phyloP scores from a whole-genome alignment of 2,797 vertebrate species.

The Odontamblyopus rebecca region DNA sequence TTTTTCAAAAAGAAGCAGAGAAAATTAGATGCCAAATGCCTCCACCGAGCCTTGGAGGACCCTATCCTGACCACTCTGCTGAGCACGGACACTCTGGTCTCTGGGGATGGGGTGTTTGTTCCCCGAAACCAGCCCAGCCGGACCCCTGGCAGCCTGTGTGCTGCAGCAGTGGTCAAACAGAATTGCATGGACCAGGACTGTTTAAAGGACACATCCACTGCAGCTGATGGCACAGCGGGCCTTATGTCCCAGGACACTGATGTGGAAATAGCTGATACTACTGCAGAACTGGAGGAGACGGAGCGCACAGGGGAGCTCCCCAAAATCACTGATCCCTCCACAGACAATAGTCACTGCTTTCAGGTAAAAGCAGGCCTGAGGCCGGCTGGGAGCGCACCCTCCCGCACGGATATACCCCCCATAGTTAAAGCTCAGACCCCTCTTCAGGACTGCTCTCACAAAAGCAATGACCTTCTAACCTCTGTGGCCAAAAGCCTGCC shows the following conservation, averaged over 20 bases:
- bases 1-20: conserved; percentile 97
- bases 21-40: conserved; percentile 85
- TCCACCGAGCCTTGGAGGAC: conserved; percentile 85
- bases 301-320: conserved; percentile 60
- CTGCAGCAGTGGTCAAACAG: conserved; percentile 86
- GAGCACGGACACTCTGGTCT: conserved; percentile 82
- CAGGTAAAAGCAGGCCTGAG: conserved; percentile 64
- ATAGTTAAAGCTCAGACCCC: conserved; percentile 66
- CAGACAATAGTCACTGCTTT: conserved; percentile 65
- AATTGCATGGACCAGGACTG: conserved; percentile 79
- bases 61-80: conserved; percentile 90
- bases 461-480: conserved; percentile 82
- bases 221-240: conserved; percentile 44
- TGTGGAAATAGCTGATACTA: conserved; percentile 73
- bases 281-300: conserved; percentile 72
- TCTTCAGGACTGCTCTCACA: conserved; percentile 80
- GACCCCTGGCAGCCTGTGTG: conserved; percentile 80
- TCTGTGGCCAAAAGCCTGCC: conserved; percentile 77
- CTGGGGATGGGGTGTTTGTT: conserved; percentile 87
- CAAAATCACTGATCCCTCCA: conserved; percentile 59
- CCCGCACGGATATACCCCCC: conserved; percentile 60
- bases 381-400: conserved; percentile 61
- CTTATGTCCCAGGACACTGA: conserved; percentile 74
- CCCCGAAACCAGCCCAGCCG: conserved; percentile 77
- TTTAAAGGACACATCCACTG: conserved; percentile 73